Evolutionary conservation across 2,797 vertebrate species (phyloP), one percentile per base, ranked within the genome.

Genomic region (Tympanoctomys barrerae): DNA sequence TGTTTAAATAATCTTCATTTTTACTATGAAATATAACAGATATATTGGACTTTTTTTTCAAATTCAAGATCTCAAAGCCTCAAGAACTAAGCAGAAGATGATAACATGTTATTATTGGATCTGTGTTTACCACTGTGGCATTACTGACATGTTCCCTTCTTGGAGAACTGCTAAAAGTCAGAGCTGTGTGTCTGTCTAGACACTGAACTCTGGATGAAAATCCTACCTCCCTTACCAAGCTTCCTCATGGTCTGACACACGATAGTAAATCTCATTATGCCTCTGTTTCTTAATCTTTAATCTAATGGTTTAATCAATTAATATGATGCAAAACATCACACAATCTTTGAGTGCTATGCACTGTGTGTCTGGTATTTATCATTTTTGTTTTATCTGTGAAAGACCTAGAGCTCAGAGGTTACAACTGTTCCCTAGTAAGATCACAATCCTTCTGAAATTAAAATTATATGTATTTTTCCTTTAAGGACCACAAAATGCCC

Each of bases 391-490:
- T 79, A 62, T 7, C 33, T 87, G 13, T 46, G 33, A 70, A 75
- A 52, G 42, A 71, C n/a, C 42, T 24, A 18, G 11, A 9, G 39
- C 54, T 91, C 22, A 64, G 33, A 46, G 18, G 10, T 57, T 39
- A 81, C 21, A 8, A 83, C 26, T 57, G 90, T 84, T 87, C 42
- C 68, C 21, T 31, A 59, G 5, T 14, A 21, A 1, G 1, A 90
- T 42, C 33, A 21, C 31, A n/a, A 39, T 77, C 8, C 68, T 92
- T 81, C 49, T 91, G 91, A 88, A 77, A 86, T 96, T 81, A 91
- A 89, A 95, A 77, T 36, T 61, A 14, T 54, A 3, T 39, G 14
- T 28, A 36, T 19, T 39, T 84, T 42, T 26, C 68, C 16, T 81
- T 46, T 73, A 16, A 22, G 49, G 2, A 52, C 39, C 83, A 22